Base-by-base conservation (phyloP, 2,113 vertebrate genomes). In the Synodontis membranacea region DNA sequence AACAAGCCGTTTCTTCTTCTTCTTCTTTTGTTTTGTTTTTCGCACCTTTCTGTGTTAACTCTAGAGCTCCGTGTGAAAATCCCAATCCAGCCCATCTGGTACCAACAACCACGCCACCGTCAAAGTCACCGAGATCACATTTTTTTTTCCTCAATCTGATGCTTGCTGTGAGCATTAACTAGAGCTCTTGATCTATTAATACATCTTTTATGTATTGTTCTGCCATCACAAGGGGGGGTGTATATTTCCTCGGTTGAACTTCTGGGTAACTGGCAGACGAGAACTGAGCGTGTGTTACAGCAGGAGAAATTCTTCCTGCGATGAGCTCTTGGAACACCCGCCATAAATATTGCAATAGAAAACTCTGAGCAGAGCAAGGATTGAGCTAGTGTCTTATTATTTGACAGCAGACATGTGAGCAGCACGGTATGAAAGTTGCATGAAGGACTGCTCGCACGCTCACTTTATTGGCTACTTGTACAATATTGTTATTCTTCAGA, bases 261-360 rank as follows among this genome's bases (percentile, higher is more conserved):
- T 54, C 25, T 75, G 25, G 37, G 64, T 42, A 80, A 50, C 84
- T 34, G 56, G 44, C 21, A 50, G n/a, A 48, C 5, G 37, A 42
- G 83, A 58, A 44, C 12, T 54, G 70, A 62, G 28, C 39, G 12
- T 52, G 44, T 66, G 75, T 66, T 39, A 15, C 28, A n/a, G 17
- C 19, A 12, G 5, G 31, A 66, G 46, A 54, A 31, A 39, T 39
- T 44, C 7, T 48, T 84, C 15, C 82, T 50, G 21, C 17, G 39
- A 50, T 21, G 25, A 80, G 76, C 42, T 80, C 80, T 70, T 64
- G 64, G 34, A 56, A 7, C 78, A 54, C 2, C 2, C 8, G 34
- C 1, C 39, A 70, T 81, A 72, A 81, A 81, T 86, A 86, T 86
- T 86, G 15, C 60, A 86, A 70, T 17, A 86, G 28, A 62, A 25